A percentile compares a stretch with the other conserved stretches of the same genome.
These are phyloP conservation scores for Cebidichthys violaceus DNA, from an alignment of 2,113 vertebrate species.

Conservation along the genomic window DNA sequence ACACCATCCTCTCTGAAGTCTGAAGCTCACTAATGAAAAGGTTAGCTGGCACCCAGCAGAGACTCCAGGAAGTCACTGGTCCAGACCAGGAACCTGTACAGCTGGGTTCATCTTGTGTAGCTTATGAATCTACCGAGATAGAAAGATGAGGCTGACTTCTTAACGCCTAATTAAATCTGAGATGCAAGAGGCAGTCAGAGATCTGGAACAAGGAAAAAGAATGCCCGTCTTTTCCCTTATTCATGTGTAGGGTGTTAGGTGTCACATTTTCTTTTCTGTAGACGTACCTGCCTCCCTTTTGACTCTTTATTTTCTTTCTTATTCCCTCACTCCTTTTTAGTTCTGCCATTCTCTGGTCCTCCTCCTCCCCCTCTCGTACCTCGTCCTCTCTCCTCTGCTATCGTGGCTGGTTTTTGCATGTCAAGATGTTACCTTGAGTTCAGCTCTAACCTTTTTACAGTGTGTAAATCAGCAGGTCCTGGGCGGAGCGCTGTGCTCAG, in stretches of 20 bases:
- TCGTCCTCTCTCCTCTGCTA: background rate
- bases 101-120: background rate
- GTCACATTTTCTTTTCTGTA: constrained; percentile 1
- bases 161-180: background rate
- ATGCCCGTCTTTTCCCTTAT: background rate
- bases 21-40: background rate
- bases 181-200: background rate
- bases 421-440: constrained; percentile 22
- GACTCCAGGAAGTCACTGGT: background rate
- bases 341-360: background rate
- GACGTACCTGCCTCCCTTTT: background rate
- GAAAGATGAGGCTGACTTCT: background rate
- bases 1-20: background rate
- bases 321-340: background rate
- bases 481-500: background rate
- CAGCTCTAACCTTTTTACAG: constrained; percentile 23
- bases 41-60: background rate
- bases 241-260: constrained; percentile 3
- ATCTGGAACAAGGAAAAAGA: background rate
- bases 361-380: background rate
- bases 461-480: constrained; percentile 35
- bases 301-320: background rate
- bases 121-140: background rate
- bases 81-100: too few relatives aligned
- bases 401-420: background rate